Conservation (phyloP, 2,113 vertebrate genomes). For the Vimba vimba region DNA sequence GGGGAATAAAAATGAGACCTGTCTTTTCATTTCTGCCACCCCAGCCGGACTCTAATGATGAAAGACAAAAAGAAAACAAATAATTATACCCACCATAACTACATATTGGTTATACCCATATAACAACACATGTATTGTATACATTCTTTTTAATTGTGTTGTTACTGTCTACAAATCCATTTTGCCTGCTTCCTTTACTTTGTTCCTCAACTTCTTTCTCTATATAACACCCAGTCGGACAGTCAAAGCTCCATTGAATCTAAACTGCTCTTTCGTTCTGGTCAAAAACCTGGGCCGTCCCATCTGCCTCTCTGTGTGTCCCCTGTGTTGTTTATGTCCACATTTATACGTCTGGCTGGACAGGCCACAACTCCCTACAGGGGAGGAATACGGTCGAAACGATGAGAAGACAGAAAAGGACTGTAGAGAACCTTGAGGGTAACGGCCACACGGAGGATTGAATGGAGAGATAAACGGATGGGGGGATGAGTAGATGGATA, state of each 20-base stretch:
- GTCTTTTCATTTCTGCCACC: slow-evolving; percentile 22
- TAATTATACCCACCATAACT: not conserved
- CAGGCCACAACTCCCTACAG: slow-evolving; percentile 7
- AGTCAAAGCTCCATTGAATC: not conserved
- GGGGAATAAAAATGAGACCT: slow-evolving; percentile 26
- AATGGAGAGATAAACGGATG: not conserved
- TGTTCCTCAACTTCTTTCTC: too few species aligned
- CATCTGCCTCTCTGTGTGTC: not conserved
- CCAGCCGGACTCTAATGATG: not conserved
- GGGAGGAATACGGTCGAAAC: not conserved
- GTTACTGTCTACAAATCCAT: not conserved
- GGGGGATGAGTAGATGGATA: not conserved
- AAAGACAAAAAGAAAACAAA: not conserved
- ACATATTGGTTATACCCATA: not conserved
- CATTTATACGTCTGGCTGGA: not conserved
- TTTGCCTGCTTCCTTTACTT: not conserved
- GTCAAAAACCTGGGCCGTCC: not conserved
- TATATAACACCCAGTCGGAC: not conserved
- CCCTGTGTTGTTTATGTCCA: slow-evolving; percentile 22
- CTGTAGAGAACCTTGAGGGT: not conserved
- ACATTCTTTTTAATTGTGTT: not conserved
- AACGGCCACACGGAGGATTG: not conserved
- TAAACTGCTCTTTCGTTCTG: not conserved
- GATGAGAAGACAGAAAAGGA: not conserved
- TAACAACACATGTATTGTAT: not conserved